Evolutionary conservation across 2,888 invertebrate genomes (phyloP), one percentile per base, ranked within the genome.

Genomic region (Acrobeloides nanus): DNA sequence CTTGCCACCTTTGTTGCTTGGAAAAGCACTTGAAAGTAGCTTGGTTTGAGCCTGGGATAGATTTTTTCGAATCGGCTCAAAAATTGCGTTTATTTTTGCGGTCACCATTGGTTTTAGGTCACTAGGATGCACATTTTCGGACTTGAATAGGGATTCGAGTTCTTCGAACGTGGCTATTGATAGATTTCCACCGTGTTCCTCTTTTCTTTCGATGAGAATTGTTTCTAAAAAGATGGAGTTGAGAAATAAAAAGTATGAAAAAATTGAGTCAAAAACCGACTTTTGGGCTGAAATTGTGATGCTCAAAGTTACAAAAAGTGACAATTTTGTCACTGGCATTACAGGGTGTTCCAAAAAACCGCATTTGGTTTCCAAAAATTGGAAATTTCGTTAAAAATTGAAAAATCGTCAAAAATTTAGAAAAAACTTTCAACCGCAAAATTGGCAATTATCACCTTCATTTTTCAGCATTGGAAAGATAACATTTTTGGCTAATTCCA

Each of bases 81-180:
- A n/a, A n/a, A n/a, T n/a, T n/a, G n/a, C n/a, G n/a, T n/a, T n/a
- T n/a, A n/a, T n/a, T n/a, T n/a, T n/a, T n/a, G n/a, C n/a, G n/a
- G n/a, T n/a, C n/a, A 44, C 86, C 21, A 86, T 82, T 31, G 79
- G 79, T 77, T 97, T 97, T 60, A 95, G 79, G 78, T 95, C 93
- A 15, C 84, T 92, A 24, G 93, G 93, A 79, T 93, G 92, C 46
- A 95, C 78, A 62, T 67, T 58, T 68, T 85, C 80, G 51, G 83
- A 83, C 0, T 83, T 84, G 79, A 87, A 95, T 54, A 84, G 83
- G 65, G 78, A 76, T 78, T 92, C 88, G 48, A 95, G 76, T 37
- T 83, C 82, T 46, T 83, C 82, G 77, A 82, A 90, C 12, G 80
- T 81, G 1, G 77, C 74, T 74, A 82, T 92, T 34, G 78, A 79